These are phyloP conservation scores for Onychostoma macrolepis DNA, from an alignment of 2,113 vertebrate genomes.

Conservation along the genomic window DNA sequence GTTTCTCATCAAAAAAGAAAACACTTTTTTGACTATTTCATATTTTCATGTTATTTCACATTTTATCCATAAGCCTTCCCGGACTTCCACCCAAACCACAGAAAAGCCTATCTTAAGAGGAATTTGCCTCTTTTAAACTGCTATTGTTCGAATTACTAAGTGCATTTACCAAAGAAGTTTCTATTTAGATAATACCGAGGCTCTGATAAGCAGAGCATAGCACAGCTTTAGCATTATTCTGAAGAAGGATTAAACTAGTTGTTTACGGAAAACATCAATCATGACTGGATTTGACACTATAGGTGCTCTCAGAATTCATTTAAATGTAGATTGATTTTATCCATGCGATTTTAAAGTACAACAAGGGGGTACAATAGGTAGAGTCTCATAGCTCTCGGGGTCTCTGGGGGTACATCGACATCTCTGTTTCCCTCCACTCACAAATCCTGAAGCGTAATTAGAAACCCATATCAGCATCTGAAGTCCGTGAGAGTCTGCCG, in stretches of 20 bases:
- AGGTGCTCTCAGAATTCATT: conserved; percentile 50
- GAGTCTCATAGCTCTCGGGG: conserved; percentile 11
- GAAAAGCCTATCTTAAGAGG: not conserved
- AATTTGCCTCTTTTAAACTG: not conserved
- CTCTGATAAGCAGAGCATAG: not conserved
- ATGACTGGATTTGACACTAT: not conserved
- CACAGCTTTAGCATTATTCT: conserved; percentile 43
- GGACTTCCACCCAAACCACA: not conserved
- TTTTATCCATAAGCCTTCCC: not conserved
- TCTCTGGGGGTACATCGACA: conserved; percentile 35
- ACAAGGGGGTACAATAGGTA: conserved; percentile 33
- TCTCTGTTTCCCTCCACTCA: conserved; percentile 5
- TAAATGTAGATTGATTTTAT: conserved; percentile 60
- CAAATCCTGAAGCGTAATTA: conserved; percentile 31
- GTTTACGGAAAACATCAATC: conserved; percentile 36
- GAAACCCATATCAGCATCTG: conserved; percentile 15
- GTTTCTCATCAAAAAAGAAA: conserved; percentile 3
- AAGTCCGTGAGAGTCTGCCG: not conserved
- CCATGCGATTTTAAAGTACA: conserved; percentile 35
- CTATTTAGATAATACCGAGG: not conserved
- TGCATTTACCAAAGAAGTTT: not conserved
- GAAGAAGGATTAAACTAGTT: conserved; percentile 22
- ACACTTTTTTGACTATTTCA: not conserved
- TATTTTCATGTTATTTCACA: not conserved
- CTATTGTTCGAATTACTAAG: not conserved